Conservation (phyloP, 2,113 vertebrate species). For the Cololabis saira region DNA sequence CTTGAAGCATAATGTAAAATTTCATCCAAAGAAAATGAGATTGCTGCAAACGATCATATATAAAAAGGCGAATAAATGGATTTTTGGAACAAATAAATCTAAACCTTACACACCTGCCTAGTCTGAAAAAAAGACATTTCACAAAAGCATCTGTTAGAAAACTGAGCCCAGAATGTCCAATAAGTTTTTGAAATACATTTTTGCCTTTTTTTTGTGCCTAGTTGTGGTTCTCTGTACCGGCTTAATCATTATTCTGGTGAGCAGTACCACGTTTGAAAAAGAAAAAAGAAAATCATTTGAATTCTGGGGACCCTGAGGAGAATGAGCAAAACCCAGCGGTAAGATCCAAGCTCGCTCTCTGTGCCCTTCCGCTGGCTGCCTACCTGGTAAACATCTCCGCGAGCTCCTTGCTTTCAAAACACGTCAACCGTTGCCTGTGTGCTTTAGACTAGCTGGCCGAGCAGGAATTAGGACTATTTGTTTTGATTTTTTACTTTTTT, state of each 20-base stretch:
- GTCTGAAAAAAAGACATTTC: conserved; percentile 1
- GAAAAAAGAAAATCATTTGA: conserved; percentile 91
- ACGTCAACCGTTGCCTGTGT: conserved; percentile 91
- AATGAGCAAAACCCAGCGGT: conserved; percentile 92
- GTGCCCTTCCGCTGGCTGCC: conserved; percentile 93
- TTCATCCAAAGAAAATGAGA: conserved; percentile 45
- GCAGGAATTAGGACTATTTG: conserved; percentile 90
- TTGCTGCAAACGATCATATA: conserved; percentile 14
- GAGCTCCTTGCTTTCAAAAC: conserved; percentile 94
- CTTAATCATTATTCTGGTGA: conserved; percentile 94
- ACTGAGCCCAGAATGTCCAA: conserved; percentile 16
- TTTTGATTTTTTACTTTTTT: conserved; percentile 70
- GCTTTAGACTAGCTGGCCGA: conserved; percentile 79
- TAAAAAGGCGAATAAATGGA: not conserved
- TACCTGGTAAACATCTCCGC: conserved; percentile 98
- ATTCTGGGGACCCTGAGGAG: conserved; percentile 94
- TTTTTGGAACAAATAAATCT: not conserved
- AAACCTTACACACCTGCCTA: not conserved
- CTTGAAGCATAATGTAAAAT: not conserved
- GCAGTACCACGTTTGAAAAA: conserved; percentile 86
- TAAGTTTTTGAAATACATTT: conserved; percentile 48
- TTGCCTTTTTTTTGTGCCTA: conserved; percentile 50
- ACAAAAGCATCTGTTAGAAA: conserved; percentile 11
- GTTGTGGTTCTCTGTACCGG: conserved; percentile 76
- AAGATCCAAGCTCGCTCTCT: conserved; percentile 93